phyloP scores from a whole-genome alignment of 2,888 invertebrate species.

The Abrostola tripartita region DNA sequence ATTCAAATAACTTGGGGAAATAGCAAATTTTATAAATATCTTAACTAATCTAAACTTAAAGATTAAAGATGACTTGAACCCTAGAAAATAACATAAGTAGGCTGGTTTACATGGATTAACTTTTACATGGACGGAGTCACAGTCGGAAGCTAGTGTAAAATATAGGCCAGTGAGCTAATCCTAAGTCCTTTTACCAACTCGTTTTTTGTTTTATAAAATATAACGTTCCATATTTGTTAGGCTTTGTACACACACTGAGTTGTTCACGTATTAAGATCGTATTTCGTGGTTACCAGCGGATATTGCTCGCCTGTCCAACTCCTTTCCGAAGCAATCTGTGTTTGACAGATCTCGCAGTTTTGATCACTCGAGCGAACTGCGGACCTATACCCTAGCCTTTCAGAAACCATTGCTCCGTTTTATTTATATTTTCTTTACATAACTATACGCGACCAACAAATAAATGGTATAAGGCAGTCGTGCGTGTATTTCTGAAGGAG shows the following conservation, averaged over 20 bases:
- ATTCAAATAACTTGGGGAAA: no score
- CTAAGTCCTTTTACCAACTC: no score
- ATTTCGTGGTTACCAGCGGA: conserved; percentile 66
- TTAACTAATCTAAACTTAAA: no score
- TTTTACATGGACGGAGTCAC: no score
- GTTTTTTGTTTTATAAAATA: no score
- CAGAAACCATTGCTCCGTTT: conserved; percentile 57
- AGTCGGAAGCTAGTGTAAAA: no score
- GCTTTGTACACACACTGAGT: conserved; percentile 38
- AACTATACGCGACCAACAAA: conserved; percentile 34
- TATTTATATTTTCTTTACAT: conserved; percentile 60
- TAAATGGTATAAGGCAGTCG: conserved; percentile 30
- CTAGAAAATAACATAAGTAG: no score
- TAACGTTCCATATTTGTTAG: conserved; percentile 31
- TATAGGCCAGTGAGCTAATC: no score
- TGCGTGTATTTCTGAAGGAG: conserved; percentile 26
- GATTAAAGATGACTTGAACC: no score
- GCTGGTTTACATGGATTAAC: no score
- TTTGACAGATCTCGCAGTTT: conserved; percentile 78
- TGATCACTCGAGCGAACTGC: conserved; percentile 74
- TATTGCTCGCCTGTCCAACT: conserved; percentile 71
- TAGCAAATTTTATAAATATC: no score
- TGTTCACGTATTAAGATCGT: conserved; percentile 58
- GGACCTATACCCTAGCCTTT: conserved; percentile 65
- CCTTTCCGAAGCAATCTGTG: conserved; percentile 75